Percentiles rank a stretch among this genome's conserved stretches.
Conservation (phyloP, 2,113 vertebrate genomes). For the Atractosteus spatula region DNA sequence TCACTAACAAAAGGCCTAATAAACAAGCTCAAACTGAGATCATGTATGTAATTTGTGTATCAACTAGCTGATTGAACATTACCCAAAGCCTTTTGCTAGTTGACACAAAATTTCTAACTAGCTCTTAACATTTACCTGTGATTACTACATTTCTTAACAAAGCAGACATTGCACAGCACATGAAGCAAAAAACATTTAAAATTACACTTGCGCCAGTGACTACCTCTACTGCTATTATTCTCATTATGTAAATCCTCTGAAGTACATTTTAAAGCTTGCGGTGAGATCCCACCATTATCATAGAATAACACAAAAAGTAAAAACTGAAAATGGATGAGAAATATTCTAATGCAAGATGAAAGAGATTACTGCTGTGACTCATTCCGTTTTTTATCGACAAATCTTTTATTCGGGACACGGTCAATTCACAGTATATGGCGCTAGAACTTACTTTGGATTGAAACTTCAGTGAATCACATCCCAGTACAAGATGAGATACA, state of each 20-base stretch:
- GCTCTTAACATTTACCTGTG: too few relatives aligned
- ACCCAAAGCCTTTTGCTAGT: too few relatives aligned
- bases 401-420: neutral
- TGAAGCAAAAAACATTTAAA: too few relatives aligned
- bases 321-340: neutral
- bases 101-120: too few relatives aligned
- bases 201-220: neutral
- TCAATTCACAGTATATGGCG: neutral
- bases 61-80: too few relatives aligned
- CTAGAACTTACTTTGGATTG: neutral
- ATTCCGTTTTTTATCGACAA: neutral
- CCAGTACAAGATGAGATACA: conserved; percentile 20
- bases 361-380: neutral
- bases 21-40: too few relatives aligned
- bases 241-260: neutral
- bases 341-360: too few relatives aligned
- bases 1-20: too few relatives aligned
- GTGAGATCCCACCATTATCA: neutral
- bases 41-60: too few relatives aligned
- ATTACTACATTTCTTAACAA: neutral
- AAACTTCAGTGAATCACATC: conserved; percentile 14
- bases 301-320: neutral
- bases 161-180: too few relatives aligned
- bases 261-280: neutral
- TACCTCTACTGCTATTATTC: neutral